Evolutionary conservation across 2,888 invertebrate genomes (phyloP), one percentile per base, ranked within the genome.

Genomic region (Tricholauxania praeusta): DNA sequence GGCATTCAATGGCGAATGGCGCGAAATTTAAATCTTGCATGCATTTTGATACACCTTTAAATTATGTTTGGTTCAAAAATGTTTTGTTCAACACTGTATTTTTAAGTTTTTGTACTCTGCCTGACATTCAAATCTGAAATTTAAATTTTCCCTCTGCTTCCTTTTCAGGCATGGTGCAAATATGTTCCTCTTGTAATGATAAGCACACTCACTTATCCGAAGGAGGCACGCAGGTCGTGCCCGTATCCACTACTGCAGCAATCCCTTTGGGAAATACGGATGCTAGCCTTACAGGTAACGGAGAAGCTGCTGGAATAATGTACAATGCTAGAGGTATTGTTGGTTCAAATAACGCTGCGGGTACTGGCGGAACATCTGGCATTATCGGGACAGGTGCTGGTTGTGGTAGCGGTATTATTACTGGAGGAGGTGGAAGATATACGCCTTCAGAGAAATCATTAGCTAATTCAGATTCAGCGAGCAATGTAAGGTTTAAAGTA

Each of bases 131-230:
- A 64, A 67, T 49, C 14, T 57, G 55, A 19, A 19, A 52, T 57
- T 57, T 52, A 47, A 28, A 48, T 55, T 71, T 55, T 72, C 52
- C 49, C 65, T 59, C 62, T 22, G 57, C 71, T 65, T 76, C 19
- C 75, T 19, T 68, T 83, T 2, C 84, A 91, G 91, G 92, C 79
- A 93, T 94, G 92, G 95, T 95, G 79, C 93, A 95, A 89, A 95
- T 96, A 82, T 95, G 95, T 88, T 93, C 94, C 81, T 91, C 92
- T 80, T 97, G 97, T 89, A 93, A 95, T 88, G 95, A 95, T 88
- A 90, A 90, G 82, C 91, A 90, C 79, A 90, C 89, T 79, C 89
- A 89, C 79, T 81, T 86, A 79, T 87, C 86, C 71, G 89, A 89
- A 80, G 86, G 88, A 75, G 88, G 86, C 63, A 79, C 79, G 10